A percentile compares a stretch with the other conserved stretches of the same genome.
These are phyloP conservation scores for Sorex araneus DNA, from an alignment of 2,113 vertebrate genomes.

Conservation along the genomic window DNA sequence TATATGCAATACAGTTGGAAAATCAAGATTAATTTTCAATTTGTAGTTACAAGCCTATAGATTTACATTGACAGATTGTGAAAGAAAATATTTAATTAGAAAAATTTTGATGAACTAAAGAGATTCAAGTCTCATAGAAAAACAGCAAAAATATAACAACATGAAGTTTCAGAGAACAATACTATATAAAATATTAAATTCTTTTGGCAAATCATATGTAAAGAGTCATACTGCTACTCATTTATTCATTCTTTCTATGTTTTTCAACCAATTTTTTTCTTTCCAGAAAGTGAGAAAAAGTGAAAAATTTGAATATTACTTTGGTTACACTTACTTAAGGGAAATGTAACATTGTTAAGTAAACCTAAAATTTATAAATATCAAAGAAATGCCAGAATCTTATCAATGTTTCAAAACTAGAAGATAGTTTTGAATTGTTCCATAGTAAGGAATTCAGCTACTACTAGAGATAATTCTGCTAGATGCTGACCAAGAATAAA, in stretches of 20 bases:
- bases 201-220: not conserved
- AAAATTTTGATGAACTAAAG: not conserved
- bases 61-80: not conserved
- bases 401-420: not conserved
- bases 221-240: not conserved
- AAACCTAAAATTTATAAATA: not conserved
- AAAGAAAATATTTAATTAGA: not conserved
- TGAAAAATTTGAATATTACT: not conserved
- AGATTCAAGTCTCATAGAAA: not conserved
- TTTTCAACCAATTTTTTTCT: not conserved
- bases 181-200: not conserved
- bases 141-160: not conserved
- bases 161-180: not conserved
- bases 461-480: not conserved
- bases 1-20: not conserved
- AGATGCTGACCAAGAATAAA: not conserved
- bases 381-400: not conserved
- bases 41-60: not conserved
- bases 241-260: not conserved
- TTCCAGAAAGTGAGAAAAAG: not conserved
- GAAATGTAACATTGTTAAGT: not conserved
- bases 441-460: not conserved
- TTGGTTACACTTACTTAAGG: not conserved
- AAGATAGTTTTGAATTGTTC: not conserved
- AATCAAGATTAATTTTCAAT: constrained; percentile 43